These are phyloP conservation scores for Elgaria multicarinata DNA, from an alignment of 2,113 vertebrate genomes.

Conservation along the genomic window DNA sequence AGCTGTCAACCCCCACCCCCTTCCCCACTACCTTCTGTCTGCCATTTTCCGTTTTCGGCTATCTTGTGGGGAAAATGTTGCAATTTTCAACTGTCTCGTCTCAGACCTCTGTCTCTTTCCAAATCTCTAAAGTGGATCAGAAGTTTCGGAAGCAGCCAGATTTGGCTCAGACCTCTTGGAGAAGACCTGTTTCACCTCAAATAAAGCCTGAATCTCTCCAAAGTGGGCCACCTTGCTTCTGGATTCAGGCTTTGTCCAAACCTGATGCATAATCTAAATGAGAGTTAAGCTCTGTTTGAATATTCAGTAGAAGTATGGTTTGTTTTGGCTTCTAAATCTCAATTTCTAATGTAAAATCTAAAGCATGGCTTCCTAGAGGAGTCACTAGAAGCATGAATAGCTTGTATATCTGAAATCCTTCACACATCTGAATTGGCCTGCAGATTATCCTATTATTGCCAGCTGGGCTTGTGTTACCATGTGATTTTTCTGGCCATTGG, in stretches of 20 bases:
- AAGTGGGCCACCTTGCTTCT: no score
- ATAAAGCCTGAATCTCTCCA: no score
- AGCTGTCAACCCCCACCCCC: no score
- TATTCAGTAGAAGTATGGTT: not conserved
- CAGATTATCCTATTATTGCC: not conserved
- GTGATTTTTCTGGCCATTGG: not conserved
- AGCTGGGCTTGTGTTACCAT: not conserved
- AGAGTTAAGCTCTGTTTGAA: not conserved
- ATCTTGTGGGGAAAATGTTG: no score
- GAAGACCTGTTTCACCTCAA: not conserved
- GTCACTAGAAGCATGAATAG: not conserved
- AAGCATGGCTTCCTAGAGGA: not conserved
- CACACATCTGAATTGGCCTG: not conserved
- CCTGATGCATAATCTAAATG: not conserved
- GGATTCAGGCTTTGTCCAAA: not conserved
- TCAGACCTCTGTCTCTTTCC: not conserved
- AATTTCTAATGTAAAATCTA: not conserved
- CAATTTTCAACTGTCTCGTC: not conserved
- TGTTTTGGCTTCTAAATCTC: conserved; percentile 3
- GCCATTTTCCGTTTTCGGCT: not conserved
- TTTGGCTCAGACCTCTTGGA: not conserved
- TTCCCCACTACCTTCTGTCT: not conserved
- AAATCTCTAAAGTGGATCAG: no score
- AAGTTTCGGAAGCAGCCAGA: no score
- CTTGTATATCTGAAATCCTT: not conserved